Conservation (phyloP, 1,140 invertebrate genomes). For the Papilio dardanus region DNA sequence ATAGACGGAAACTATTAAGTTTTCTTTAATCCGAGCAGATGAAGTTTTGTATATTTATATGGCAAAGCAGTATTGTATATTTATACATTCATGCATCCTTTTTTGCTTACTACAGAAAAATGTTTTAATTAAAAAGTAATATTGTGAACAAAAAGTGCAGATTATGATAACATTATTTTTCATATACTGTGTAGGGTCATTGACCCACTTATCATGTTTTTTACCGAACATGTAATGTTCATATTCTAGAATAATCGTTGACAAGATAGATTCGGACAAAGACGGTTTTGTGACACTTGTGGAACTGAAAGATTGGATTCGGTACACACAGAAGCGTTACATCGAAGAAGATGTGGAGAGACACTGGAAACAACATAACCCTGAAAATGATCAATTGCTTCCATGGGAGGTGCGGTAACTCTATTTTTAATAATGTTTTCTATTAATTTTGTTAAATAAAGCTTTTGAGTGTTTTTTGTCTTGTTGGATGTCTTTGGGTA, state of each 20-base stretch:
- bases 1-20: no score
- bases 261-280: slow-evolving; percentile 95
- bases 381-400: slow-evolving; percentile 89
- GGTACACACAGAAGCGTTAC: slow-evolving; percentile 95
- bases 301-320: slow-evolving; percentile 98
- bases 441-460: not conserved
- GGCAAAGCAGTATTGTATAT: no score
- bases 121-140: no score
- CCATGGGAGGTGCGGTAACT: slow-evolving; percentile 87
- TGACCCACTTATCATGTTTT: slow-evolving; percentile 51
- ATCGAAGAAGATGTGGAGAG: slow-evolving; percentile 95
- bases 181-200: slow-evolving; percentile 39
- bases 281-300: slow-evolving; percentile 93
- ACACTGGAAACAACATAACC: slow-evolving; percentile 96
- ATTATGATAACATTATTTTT: not conserved
- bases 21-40: no score
- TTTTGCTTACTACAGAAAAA: no score
- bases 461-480: no score
- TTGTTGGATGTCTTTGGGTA: no score
- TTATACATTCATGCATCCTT: no score
- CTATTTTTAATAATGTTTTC: not conserved
- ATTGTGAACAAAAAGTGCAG: not conserved
- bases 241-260: slow-evolving; percentile 91
- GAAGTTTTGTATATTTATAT: no score
- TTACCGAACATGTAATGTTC: not conserved